A percentile compares a stretch with the other conserved stretches of the same genome.
These are phyloP conservation scores for Lepus americanus DNA, from an alignment of 2,113 vertebrate species.

Conservation along the genomic window DNA sequence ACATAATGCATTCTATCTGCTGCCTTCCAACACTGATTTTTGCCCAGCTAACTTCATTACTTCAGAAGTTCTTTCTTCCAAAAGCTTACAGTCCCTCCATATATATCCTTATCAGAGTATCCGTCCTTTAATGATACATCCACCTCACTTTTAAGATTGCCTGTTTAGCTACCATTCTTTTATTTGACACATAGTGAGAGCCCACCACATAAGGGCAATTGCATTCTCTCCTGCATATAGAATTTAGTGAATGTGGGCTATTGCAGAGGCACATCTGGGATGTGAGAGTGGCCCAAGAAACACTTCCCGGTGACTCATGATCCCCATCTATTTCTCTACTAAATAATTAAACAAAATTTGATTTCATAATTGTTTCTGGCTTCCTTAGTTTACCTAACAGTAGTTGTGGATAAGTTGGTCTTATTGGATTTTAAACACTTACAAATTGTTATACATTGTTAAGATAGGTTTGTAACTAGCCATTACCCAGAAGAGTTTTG, in stretches of 20 bases:
- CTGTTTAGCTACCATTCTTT: constrained; percentile 16
- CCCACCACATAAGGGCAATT: neutral
- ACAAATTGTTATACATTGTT: neutral
- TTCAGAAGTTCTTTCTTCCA: neutral
- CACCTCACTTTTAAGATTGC: neutral
- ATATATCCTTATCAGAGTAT: neutral
- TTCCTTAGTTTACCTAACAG: constrained; percentile 12
- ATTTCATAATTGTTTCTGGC: neutral
- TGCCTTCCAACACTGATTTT: neutral
- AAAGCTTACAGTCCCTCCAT: neutral
- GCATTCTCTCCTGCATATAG: neutral
- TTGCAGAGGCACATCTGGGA: neutral
- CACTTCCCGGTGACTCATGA: neutral
- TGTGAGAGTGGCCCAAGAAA: neutral
- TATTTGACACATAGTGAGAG: neutral
- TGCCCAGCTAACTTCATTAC: neutral
- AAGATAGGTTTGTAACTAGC: too few species aligned
- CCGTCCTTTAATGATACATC: neutral
- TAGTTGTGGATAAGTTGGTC: neutral
- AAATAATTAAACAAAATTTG: neutral
- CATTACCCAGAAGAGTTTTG: neutral
- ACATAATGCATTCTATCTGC: neutral
- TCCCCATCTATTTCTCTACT: neutral
- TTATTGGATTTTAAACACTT: constrained; percentile 27
- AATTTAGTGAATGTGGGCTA: neutral